These are phyloP conservation scores for Drosophila prolongata DNA, from an alignment of 2,888 invertebrate genomes.

Conservation along the genomic window DNA sequence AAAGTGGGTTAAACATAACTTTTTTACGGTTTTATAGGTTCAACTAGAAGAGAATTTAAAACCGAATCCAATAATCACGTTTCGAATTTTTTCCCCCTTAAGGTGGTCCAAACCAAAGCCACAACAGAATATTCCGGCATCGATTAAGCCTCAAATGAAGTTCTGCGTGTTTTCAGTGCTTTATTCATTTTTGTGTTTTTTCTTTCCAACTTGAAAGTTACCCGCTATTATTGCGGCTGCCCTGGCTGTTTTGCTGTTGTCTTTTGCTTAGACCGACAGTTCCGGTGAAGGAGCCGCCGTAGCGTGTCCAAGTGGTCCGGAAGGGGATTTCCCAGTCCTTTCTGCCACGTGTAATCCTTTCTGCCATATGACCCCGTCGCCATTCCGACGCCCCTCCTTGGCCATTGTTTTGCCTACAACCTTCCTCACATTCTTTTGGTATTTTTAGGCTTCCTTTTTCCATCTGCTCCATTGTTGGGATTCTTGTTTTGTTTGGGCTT, in stretches of 20 bases:
- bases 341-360: conserved; percentile 60
- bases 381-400: conserved; percentile 14
- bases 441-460: conserved; percentile 60
- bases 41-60: too few species aligned
- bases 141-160: conserved; percentile 7
- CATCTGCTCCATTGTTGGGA: conserved; percentile 38
- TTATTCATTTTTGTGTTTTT: not conserved
- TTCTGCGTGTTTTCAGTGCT: conserved; percentile 20
- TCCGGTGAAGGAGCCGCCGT: conserved; percentile 49
- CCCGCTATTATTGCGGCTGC: conserved; percentile 17
- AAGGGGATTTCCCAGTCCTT: conserved; percentile 51
- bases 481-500: conserved; percentile 59
- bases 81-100: too few species aligned
- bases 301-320: conserved; percentile 69
- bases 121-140: not conserved
- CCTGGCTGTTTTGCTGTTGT: conserved; percentile 29
- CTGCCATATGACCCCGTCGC: conserved; percentile 43
- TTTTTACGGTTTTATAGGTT: too few species aligned
- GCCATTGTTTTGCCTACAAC: not conserved
- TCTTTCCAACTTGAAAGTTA: conserved; percentile 18
- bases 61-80: too few species aligned
- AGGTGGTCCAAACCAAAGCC: conserved; percentile 1
- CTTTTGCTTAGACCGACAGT: conserved; percentile 48
- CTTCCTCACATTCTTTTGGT: conserved; percentile 40
- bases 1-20: too few species aligned